Conservation (phyloP, 2,797 vertebrate genomes). For the Enteromius viviparus region DNA sequence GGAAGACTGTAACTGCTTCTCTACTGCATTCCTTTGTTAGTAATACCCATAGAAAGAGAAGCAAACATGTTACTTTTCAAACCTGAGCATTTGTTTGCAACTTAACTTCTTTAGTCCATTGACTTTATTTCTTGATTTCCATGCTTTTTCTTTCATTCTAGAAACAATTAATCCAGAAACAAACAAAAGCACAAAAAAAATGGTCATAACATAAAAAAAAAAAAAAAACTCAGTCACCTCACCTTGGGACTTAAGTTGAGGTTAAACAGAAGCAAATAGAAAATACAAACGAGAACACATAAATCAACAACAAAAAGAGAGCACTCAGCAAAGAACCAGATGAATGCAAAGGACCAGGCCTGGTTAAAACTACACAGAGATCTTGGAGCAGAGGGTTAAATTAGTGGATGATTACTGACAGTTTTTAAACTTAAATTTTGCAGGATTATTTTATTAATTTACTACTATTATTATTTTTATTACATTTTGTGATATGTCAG, state of each 20-base stretch:
- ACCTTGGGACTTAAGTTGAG: neutral
- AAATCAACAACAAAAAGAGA: neutral
- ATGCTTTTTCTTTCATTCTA: neutral
- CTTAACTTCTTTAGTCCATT: neutral
- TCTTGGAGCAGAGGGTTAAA: neutral
- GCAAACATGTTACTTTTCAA: neutral
- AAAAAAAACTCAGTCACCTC: neutral
- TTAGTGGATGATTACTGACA: neutral
- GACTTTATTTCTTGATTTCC: neutral
- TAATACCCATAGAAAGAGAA: neutral
- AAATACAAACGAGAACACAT: neutral
- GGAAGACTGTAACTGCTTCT: neutral
- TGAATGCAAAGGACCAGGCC: neutral
- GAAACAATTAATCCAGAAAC: neutral
- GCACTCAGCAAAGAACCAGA: neutral
- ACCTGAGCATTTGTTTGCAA: neutral
- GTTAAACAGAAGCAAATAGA: neutral
- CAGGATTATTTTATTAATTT: slow-evolving; percentile 17
- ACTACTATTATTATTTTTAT: neutral
- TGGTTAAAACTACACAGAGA: neutral
- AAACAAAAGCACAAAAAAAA: neutral
- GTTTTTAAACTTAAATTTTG: slow-evolving; percentile 1
- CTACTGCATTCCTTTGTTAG: neutral
- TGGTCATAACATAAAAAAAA: neutral
- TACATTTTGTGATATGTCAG: slow-evolving; percentile 65